Evolutionary conservation across 2,113 vertebrate genomes (phyloP).

Genomic region (Phycodurus eques): DNA sequence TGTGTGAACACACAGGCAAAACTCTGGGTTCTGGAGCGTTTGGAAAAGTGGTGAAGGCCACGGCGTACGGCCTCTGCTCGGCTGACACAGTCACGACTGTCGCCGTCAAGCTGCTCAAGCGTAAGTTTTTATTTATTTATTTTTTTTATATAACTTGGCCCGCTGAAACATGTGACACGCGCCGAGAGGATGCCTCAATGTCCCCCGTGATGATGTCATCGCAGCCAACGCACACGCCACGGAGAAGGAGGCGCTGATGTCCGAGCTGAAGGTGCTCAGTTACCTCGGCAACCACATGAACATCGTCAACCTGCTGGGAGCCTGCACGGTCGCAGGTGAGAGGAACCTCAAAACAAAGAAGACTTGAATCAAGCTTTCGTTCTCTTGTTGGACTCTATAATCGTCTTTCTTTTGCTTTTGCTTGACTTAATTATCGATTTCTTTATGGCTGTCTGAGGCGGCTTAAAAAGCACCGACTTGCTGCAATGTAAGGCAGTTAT

Average conservation of each 20-base stretch:
- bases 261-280: constrained; percentile 93
- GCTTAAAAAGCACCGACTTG: constrained; percentile 12
- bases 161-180: constrained; percentile 3
- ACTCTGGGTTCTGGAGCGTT: constrained; percentile 93
- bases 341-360: neutral
- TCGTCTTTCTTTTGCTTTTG: too few relatives aligned
- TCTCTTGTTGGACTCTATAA: neutral
- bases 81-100: constrained; percentile 86
- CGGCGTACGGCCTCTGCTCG: constrained; percentile 88
- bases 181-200: constrained; percentile 7
- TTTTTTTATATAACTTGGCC: neutral
- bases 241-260: constrained; percentile 94
- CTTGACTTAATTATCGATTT: constrained; percentile 15
- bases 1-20: constrained; percentile 77
- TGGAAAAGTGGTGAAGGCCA: constrained; percentile 94
- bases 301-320: constrained; percentile 92
- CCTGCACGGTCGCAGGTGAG: constrained; percentile 90
- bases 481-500: constrained; percentile 6
- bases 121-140: constrained; percentile 69
- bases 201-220: constrained; percentile 33
- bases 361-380: neutral
- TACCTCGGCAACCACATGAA: constrained; percentile 95
- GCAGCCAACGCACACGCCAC: constrained; percentile 90
- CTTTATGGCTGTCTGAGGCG: neutral
- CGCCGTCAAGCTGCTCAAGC: constrained; percentile 97